phyloP scores from a whole-genome alignment of 2,113 vertebrate species.

The Epinephelus lanceolatus region DNA sequence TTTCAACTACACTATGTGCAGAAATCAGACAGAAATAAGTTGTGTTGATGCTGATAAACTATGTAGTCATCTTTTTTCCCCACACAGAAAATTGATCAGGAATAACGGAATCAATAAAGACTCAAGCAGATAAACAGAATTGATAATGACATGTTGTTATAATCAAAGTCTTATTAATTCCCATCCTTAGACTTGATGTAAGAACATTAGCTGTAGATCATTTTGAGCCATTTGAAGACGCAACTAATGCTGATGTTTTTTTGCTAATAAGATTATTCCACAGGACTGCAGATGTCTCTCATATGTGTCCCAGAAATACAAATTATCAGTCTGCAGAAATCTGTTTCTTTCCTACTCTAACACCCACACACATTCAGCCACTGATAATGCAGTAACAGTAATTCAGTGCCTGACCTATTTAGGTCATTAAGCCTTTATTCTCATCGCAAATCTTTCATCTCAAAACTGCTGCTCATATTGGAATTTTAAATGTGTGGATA shows the following conservation, averaged over 20 bases:
- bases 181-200: too few relatives aligned
- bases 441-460: not conserved
- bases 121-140: too few relatives aligned
- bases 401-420: slow-evolving; percentile 17
- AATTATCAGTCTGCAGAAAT: not conserved
- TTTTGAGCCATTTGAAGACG: not conserved
- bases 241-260: not conserved
- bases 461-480: not conserved
- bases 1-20: too few relatives aligned
- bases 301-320: slow-evolving; percentile 22
- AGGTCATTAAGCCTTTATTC: not conserved
- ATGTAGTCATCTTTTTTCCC: too few relatives aligned
- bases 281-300: not conserved
- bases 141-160: too few relatives aligned
- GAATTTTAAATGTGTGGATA: slow-evolving; percentile 6
- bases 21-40: too few relatives aligned
- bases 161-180: too few relatives aligned
- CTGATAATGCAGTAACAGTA: not conserved
- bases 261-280: not conserved
- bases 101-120: too few relatives aligned
- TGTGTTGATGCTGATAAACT: too few relatives aligned
- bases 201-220: not conserved
- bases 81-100: too few relatives aligned
- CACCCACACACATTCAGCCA: not conserved
- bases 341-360: not conserved